These are phyloP conservation scores for Leucoraja erinaceus DNA, from an alignment of 2,113 vertebrate genomes.

Conservation along the genomic window DNA sequence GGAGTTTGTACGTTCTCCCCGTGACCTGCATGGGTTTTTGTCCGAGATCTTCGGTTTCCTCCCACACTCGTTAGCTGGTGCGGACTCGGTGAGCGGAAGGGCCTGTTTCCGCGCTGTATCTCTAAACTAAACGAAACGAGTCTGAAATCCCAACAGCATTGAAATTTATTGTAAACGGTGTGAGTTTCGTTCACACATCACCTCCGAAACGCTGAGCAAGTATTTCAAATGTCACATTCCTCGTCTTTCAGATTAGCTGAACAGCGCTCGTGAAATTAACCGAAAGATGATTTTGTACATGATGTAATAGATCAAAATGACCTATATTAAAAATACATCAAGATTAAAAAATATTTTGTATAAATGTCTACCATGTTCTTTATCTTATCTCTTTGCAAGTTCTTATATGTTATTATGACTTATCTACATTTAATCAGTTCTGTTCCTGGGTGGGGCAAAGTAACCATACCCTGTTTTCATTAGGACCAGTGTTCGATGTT, in stretches of 20 bases:
- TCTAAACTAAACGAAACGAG: too few species aligned
- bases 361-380: conserved; percentile 18
- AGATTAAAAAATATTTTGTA: not conserved
- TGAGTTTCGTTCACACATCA: not conserved
- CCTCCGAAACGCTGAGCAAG: not conserved
- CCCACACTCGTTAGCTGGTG: too few species aligned
- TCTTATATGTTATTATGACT: not conserved
- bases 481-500: not conserved
- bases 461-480: not conserved
- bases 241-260: not conserved
- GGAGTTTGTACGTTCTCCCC: too few species aligned
- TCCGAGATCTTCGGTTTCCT: too few species aligned
- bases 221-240: not conserved
- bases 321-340: not conserved
- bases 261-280: not conserved
- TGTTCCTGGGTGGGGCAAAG: not conserved
- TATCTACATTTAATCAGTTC: not conserved
- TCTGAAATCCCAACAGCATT: too few species aligned
- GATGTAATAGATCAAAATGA: conserved; percentile 20
- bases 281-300: not conserved
- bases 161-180: too few species aligned
- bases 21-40: too few species aligned
- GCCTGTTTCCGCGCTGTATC: too few species aligned
- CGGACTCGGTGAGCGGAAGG: too few species aligned
- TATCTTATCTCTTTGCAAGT: not conserved